Conservation (phyloP, 2,888 invertebrate genomes). For the Eupithecia tripunctaria region DNA sequence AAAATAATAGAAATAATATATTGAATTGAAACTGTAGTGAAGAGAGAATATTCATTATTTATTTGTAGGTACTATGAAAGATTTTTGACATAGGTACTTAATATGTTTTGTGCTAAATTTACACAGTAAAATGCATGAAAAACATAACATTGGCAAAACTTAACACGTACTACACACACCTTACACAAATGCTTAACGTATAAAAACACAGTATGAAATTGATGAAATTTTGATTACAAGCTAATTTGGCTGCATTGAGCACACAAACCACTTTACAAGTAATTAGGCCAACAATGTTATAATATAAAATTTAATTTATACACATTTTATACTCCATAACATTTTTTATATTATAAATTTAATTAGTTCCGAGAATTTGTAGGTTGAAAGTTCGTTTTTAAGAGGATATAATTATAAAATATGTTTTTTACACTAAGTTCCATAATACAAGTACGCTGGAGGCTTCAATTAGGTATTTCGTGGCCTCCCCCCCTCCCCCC, state of each 20-base stretch:
- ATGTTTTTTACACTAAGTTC: neutral
- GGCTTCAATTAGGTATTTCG: too few species aligned
- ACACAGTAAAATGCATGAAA: constrained; percentile 19
- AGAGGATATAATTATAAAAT: neutral
- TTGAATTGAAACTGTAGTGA: constrained; percentile 28
- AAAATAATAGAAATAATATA: neutral
- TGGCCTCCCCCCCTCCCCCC: too few species aligned
- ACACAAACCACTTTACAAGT: constrained; percentile 37
- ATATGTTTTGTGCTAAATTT: constrained; percentile 19
- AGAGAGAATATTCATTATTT: constrained; percentile 36
- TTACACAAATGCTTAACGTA: neutral
- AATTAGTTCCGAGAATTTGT: neutral
- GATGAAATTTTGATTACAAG: neutral
- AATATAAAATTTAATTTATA: neutral
- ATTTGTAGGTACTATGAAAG: constrained; percentile 25
- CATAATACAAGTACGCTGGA: too few species aligned
- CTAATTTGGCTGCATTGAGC: constrained; percentile 64
- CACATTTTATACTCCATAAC: neutral
- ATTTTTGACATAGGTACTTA: constrained; percentile 9
- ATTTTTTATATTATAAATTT: neutral
- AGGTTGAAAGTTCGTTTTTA: neutral
- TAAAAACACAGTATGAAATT: neutral
- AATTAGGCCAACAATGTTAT: constrained; percentile 49
- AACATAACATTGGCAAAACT: constrained; percentile 4
- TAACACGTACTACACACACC: neutral